Evolutionary conservation across 2,888 invertebrate species (phyloP), one percentile per base, ranked within the genome.

Genomic region (Parnassius apollo): DNA sequence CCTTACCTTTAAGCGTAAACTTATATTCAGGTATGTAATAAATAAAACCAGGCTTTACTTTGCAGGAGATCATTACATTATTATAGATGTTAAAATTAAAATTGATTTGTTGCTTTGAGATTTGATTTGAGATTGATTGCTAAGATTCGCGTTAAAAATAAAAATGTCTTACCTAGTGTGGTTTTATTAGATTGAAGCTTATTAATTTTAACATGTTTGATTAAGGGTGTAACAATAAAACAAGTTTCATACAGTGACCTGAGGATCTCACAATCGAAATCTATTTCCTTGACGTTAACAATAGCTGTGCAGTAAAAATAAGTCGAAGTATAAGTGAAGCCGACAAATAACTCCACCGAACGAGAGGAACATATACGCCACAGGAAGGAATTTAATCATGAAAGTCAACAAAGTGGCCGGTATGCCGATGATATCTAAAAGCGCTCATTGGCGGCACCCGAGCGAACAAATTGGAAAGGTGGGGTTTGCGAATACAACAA

Each of bases 321-420:
- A 74, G 66, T 64, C 65, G 67, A 65, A 65, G 67, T 71, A 73
- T 72, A 77, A 75, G 68, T 74, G 71, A 76, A 70, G 69, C 71
- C 73, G 77, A 78, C 78, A 80, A 84, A 82, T 81, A 83, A 80
- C 75, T 80, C 69, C 70, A 71, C 66, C 70, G 75, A 75, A 73
- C 71, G 75, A 66, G 73, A 75, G 72, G 69, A 71, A 73, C 57
- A 71, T 75, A 75, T 82, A 80, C 77, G 81, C 82, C 81, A 81
- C 76, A 69, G 74, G 69, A 71, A 88, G 82, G 88, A 89, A 90
- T 90, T 90, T 90, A 89, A 90, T 90, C 89, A 88, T 75, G 78
- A 75, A 76, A 84, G 81, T 81, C 80, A 82, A 84, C 83, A 61
- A 80, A 78, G 82, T 75, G 78, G 75, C 72, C 77, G 81, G 86